phyloP scores from a whole-genome alignment of 1,140 invertebrate genomes.

The Watersipora subatra region DNA sequence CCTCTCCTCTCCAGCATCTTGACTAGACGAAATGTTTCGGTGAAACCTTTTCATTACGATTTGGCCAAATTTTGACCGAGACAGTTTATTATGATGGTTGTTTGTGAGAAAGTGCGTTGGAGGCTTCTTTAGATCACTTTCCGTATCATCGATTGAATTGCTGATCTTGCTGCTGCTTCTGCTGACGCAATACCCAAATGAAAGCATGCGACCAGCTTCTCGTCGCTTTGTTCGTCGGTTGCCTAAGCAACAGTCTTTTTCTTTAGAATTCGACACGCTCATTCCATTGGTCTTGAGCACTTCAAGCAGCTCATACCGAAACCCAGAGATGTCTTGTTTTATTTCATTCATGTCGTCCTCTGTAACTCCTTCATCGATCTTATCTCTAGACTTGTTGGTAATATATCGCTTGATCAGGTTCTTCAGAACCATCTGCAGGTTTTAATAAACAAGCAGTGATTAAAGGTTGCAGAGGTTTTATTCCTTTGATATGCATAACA shows the following conservation, averaged over 20 bases:
- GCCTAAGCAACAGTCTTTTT: conserved; percentile 2
- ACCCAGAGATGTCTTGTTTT: conserved; percentile 74
- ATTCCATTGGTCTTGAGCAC: conserved; percentile 53
- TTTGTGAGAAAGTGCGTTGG: background rate
- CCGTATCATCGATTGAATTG: background rate
- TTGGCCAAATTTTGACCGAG: background rate
- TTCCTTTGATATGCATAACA: background rate
- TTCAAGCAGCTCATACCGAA: conserved; percentile 69
- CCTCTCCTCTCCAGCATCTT: background rate
- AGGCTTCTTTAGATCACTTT: background rate
- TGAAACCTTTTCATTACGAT: background rate
- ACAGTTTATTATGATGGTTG: background rate
- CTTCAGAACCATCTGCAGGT: conserved; percentile 69
- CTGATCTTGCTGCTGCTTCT: background rate
- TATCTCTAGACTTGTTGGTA: conserved; percentile 78
- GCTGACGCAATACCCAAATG: background rate
- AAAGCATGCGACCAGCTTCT: background rate
- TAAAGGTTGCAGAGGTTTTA: no score
- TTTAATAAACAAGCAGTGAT: background rate
- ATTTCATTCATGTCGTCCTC: conserved; percentile 98
- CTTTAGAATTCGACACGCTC: conserved; percentile 29
- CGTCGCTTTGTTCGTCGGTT: background rate
- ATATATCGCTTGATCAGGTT: conserved; percentile 84
- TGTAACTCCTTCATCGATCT: conserved; percentile 92
- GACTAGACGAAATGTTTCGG: background rate